Evolutionary conservation across 2,113 vertebrate species (phyloP).

Genomic region (Caranx ignobilis): DNA sequence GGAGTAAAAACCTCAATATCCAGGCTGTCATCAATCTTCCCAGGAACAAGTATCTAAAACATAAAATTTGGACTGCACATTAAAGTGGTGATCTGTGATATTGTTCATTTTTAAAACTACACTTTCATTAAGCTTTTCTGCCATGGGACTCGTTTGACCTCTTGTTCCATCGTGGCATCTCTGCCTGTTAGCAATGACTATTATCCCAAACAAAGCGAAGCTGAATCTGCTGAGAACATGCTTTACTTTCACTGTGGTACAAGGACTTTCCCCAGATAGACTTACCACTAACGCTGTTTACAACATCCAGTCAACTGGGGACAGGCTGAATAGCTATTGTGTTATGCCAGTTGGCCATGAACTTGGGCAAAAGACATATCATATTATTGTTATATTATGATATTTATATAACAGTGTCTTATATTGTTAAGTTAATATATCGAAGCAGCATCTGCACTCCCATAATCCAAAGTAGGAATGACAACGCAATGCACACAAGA

Average conservation of each 20-base stretch:
- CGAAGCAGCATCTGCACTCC: neutral
- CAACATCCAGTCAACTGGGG: neutral
- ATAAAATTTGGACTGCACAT: neutral
- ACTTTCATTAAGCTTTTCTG: neutral
- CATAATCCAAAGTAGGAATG: conserved; percentile 3
- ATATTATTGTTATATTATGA: neutral
- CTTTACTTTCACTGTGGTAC: neutral
- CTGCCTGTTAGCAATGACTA: neutral
- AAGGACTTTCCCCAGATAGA: neutral
- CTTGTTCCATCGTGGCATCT: neutral
- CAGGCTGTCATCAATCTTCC: conserved; percentile 16
- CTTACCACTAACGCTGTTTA: neutral
- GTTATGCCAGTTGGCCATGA: neutral
- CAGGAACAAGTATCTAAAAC: neutral
- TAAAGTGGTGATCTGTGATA: neutral
- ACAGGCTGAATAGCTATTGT: neutral
- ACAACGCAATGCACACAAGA: neutral
- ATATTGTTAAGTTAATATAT: neutral
- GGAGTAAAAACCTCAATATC: conserved; percentile 8
- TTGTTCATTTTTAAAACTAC: too few species aligned
- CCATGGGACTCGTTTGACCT: too few species aligned
- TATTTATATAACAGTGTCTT: neutral
- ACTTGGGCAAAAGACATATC: neutral
- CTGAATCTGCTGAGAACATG: neutral
- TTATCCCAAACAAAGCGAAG: neutral